A percentile compares a stretch with the other conserved stretches of the same genome.
phyloP scores from a whole-genome alignment of 35 echinoderm and acorn worm species.

The Strongylocentrotus purpuratus region DNA sequence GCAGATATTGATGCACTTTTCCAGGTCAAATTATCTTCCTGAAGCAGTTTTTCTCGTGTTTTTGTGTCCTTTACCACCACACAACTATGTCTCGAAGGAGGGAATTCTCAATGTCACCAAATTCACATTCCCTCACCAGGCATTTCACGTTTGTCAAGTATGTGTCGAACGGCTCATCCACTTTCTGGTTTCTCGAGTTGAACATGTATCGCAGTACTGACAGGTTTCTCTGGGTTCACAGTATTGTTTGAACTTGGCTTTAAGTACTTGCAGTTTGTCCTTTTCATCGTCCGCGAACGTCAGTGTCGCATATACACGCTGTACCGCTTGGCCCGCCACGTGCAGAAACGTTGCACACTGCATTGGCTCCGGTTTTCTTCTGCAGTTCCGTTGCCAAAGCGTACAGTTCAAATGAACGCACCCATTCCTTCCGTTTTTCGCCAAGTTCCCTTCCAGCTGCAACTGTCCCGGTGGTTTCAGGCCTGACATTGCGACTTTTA shows the following conservation, averaged over 20 bases:
- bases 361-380: conserved; percentile 32
- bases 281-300: conserved; percentile 8
- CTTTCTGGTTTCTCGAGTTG: conserved; percentile 52
- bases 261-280: conserved; percentile 26
- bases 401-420: conserved; percentile 5
- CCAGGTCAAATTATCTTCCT: conserved; percentile 36
- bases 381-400: background rate
- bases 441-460: background rate
- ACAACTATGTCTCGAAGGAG: background rate
- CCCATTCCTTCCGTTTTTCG: conserved; percentile 28
- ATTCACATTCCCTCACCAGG: conserved; percentile 53
- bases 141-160: conserved; percentile 45
- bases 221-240: conserved; percentile 50
- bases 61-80: background rate
- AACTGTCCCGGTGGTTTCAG: conserved; percentile 15
- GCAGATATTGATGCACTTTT: conserved; percentile 45
- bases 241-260: conserved; percentile 39
- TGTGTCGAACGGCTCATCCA: conserved; percentile 42
- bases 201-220: conserved; percentile 62
- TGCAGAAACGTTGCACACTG: conserved; percentile 37
- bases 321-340: conserved; percentile 22
- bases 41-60: conserved; percentile 25
- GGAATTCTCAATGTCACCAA: background rate
- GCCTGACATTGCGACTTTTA: too few species aligned
- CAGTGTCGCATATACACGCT: background rate